Percentiles rank a stretch among this genome's conserved stretches.
Conservation (phyloP, 1,140 invertebrate genomes). For the Drosophila tsacasi region DNA sequence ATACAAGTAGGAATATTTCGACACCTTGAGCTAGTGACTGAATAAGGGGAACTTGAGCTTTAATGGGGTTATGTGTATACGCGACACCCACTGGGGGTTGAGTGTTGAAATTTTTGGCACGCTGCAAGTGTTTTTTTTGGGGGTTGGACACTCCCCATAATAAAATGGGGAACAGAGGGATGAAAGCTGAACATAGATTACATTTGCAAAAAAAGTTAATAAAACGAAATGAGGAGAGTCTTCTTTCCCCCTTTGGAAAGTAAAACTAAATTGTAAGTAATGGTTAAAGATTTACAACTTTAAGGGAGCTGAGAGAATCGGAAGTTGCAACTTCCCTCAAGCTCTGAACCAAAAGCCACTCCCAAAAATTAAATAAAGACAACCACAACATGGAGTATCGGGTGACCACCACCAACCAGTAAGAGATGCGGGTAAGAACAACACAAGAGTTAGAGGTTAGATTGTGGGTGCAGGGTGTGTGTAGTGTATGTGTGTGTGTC, state of each 20-base stretch:
- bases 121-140: slow-evolving; percentile 16
- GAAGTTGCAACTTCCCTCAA: background rate
- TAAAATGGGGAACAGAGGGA: background rate
- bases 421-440: slow-evolving; percentile 26
- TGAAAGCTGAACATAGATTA: slow-evolving; percentile 26
- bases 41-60: slow-evolving; percentile 1
- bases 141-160: slow-evolving; percentile 21
- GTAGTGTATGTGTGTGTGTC: slow-evolving; percentile 10
- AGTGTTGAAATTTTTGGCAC: slow-evolving; percentile 20
- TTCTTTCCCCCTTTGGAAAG: background rate
- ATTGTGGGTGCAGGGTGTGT: slow-evolving; percentile 19
- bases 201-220: slow-evolving; percentile 29
- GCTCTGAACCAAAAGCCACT: slow-evolving; percentile 1
- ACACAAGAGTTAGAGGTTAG: slow-evolving; percentile 33
- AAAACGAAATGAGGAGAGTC: slow-evolving; percentile 8
- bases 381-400: slow-evolving; percentile 27
- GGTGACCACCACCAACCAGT: slow-evolving; percentile 31
- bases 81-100: slow-evolving; percentile 17
- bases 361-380: slow-evolving; percentile 18
- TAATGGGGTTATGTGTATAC: slow-evolving; percentile 15
- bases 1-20: slow-evolving; percentile 4
- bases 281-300: background rate
- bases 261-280: slow-evolving; percentile 5
- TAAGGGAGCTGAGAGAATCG: background rate
- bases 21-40: slow-evolving; percentile 5